These are phyloP conservation scores for Agonopterix heracliana DNA, from an alignment of 2,888 invertebrate genomes.

Conservation along the genomic window DNA sequence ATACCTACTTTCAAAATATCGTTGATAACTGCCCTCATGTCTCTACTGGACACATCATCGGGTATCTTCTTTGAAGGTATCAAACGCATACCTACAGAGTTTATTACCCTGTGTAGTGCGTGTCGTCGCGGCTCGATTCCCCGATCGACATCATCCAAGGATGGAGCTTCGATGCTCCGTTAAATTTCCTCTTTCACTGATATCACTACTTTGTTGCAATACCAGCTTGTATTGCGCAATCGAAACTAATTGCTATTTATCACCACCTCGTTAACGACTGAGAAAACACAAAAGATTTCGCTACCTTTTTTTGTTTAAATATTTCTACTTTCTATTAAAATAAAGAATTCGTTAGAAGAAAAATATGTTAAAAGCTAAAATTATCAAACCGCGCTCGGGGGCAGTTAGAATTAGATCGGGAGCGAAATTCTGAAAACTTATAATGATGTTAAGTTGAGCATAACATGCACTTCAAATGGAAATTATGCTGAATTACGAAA, in stretches of 20 bases:
- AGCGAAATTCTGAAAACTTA: conserved; percentile 44
- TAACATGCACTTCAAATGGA: conserved; percentile 60
- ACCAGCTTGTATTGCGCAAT: not conserved
- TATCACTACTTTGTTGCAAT: not conserved
- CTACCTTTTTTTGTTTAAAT: no score
- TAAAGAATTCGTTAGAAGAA: no score
- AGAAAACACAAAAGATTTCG: no score
- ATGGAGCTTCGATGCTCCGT: conserved; percentile 13
- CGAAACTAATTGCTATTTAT: not conserved
- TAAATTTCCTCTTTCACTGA: not conserved
- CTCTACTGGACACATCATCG: no score
- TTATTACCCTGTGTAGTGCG: conserved; percentile 37
- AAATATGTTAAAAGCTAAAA: no score
- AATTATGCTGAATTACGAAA: conserved; percentile 68
- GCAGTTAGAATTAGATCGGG: conserved; percentile 42
- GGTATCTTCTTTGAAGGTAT: no score
- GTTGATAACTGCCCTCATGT: no score
- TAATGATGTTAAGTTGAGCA: conserved; percentile 46
- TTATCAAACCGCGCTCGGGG: conserved; percentile 26
- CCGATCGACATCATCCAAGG: conserved; percentile 36
- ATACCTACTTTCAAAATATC: no score
- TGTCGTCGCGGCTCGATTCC: conserved; percentile 35
- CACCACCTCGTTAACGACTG: no score
- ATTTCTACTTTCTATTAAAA: no score
- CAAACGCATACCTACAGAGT: no score